Percentiles rank a stretch among this genome's conserved stretches.
Evolutionary conservation across 2,888 invertebrate species (phyloP).

Genomic region (Campopleginae sp.): DNA sequence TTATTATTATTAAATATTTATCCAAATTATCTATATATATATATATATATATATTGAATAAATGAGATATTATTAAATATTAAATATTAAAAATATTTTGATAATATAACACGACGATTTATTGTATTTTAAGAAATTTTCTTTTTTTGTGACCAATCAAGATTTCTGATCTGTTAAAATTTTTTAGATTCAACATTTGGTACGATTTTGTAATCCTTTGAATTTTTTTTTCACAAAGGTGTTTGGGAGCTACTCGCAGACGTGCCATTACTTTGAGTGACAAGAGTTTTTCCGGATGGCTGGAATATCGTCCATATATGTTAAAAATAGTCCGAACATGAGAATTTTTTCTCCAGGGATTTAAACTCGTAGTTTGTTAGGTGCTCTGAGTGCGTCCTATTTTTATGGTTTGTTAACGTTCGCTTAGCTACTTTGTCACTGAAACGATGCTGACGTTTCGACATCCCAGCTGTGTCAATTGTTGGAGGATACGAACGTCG

Average conservation of each 20-base stretch:
- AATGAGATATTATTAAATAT: too few species aligned
- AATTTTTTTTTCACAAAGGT: neutral
- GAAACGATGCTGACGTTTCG: neutral
- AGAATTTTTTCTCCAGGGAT: neutral
- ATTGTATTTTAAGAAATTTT: neutral
- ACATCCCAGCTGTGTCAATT: neutral
- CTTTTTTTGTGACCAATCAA: neutral
- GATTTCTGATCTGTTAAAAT: neutral
- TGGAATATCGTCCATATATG: neutral
- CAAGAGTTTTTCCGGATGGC: neutral
- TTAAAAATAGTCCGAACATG: neutral
- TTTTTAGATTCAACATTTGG: neutral
- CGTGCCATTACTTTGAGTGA: neutral
- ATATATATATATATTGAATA: too few species aligned
- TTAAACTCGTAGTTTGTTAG: neutral
- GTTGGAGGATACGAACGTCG: neutral
- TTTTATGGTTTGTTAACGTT: neutral
- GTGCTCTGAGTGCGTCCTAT: neutral
- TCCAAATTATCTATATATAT: too few species aligned
- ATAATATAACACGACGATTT: neutral
- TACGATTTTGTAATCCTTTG: neutral
- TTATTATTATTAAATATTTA: too few species aligned
- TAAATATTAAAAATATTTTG: too few species aligned
- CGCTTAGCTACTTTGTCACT: neutral
- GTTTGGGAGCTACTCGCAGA: neutral